Evolutionary conservation across 64 coral and sea anemone genomes (phyloP), one percentile per base, ranked within the genome.

Genomic region (Actinia tenebrosa): DNA sequence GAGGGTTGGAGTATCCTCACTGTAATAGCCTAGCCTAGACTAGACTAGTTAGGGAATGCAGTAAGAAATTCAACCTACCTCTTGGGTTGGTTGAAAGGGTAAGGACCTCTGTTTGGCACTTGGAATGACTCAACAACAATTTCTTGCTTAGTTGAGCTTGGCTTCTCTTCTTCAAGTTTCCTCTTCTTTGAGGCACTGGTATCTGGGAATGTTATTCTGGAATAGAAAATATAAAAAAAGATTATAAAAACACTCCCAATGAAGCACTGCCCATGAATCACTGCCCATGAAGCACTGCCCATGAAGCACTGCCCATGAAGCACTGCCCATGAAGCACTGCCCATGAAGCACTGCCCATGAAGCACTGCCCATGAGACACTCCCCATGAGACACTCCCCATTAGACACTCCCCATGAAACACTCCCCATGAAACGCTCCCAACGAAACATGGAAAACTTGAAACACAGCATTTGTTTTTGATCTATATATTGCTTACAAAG

Each of bases 61-160:
- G 22, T 6, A 7, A 81, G 16, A 10, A 22, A 60, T 3, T 13
- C 23, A n/a, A 15, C 83, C 88, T 87, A 99, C 97, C 89, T 87
- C 89, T 99, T 99, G 0, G 93, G 97, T 72, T 99, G 97, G 71
- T 99, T 99, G 56, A 95, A 99, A 16, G 97, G 97, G 82, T 99
- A 99, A 2, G 97, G 97, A 44, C 97, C 97, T 56, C 97, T 88
- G 56, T 99, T 99, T 79, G 93, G 85, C 15, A 94, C 93, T 19
- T 95, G 93, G 69, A 91, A 99, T 5, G 97, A 93, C 56, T 99
- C 97, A n/a, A 95, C 97, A 23, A 99, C n/a, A 19, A 99, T 83
- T 84, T 99, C 97, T 84, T 89, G 83, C 59, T 87, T 91, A 16
- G 61, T 85, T 50, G 89, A 53, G 47, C 80, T 86, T 4, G 95